phyloP scores from a whole-genome alignment of 2,888 invertebrate genomes.

The Alviniconcha strummeri region DNA sequence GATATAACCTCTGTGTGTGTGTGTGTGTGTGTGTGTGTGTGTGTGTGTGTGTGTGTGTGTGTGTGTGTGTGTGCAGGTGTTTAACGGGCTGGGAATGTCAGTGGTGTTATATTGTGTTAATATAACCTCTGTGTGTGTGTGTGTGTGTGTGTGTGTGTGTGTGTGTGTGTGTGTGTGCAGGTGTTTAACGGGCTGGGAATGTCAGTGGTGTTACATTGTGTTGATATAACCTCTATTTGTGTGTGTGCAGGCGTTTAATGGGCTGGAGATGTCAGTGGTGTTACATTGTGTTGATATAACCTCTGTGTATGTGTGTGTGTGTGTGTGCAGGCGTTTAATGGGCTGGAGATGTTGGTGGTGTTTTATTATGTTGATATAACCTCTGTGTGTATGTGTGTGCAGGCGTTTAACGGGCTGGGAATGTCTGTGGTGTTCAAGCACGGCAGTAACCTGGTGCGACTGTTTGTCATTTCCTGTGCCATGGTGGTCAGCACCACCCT shows the following conservation, averaged over 20 bases:
- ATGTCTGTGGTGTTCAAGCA: constrained; percentile 73
- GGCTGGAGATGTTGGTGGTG: no score
- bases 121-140: not conserved
- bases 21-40: no score
- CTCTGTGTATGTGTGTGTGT: no score
- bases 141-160: no score
- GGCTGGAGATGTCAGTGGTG: no score
- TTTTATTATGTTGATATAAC: not conserved
- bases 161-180: constrained; percentile 48
- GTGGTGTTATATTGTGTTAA: no score
- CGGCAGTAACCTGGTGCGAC: constrained; percentile 70
- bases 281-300: no score
- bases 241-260: no score
- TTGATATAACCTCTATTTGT: no score
- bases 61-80: constrained; percentile 19
- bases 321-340: no score
- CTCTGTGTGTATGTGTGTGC: constrained; percentile 39
- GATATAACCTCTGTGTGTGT: no score
- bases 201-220: constrained; percentile 64
- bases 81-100: not conserved
- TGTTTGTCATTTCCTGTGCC: constrained; percentile 71
- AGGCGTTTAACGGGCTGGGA: constrained; percentile 69
- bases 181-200: constrained; percentile 70
- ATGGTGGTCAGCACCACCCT: constrained; percentile 69
- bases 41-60: no score